Evolutionary conservation across 2,113 vertebrate genomes (phyloP).

Genomic region (Eptesicus fuscus): DNA sequence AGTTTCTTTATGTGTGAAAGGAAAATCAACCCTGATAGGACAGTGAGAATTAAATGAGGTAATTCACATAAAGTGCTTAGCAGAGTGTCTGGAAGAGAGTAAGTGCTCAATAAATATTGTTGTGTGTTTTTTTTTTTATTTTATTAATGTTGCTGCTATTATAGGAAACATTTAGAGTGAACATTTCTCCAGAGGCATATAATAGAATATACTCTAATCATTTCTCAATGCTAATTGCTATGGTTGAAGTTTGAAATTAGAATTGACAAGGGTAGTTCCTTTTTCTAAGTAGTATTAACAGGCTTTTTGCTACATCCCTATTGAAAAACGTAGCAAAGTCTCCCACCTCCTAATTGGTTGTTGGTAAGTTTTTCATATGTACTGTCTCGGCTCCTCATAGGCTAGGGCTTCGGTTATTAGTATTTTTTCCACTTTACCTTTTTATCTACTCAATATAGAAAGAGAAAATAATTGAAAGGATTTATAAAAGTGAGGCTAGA

Average conservation of each 20-base stretch:
- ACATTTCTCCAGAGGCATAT: slow-evolving; percentile 30
- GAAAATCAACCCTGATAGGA: neutral
- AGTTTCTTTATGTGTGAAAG: slow-evolving; percentile 8
- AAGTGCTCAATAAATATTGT: slow-evolving; percentile 18
- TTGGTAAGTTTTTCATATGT: neutral
- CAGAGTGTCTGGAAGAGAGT: neutral
- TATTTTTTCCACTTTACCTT: neutral
- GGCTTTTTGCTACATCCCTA: neutral
- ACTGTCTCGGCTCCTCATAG: neutral
- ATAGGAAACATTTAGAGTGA: slow-evolving; percentile 29
- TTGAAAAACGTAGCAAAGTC: neutral
- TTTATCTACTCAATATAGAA: neutral
- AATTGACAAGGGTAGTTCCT: slow-evolving; percentile 24
- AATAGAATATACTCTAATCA: neutral
- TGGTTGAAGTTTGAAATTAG: slow-evolving; percentile 46
- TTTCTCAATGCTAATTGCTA: slow-evolving; percentile 29
- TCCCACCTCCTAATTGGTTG: neutral
- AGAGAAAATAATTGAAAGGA: slow-evolving; percentile 27
- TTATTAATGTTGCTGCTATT: slow-evolving; percentile 7
- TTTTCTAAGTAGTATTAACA: neutral
- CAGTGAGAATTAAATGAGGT: neutral
- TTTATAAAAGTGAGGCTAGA: neutral
- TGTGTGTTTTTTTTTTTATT: neutral
- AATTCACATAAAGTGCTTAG: neutral
- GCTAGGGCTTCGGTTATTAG: neutral